These are phyloP conservation scores for Odontophorus gujanensis DNA, from an alignment of 2,113 vertebrate species.

Conservation along the genomic window DNA sequence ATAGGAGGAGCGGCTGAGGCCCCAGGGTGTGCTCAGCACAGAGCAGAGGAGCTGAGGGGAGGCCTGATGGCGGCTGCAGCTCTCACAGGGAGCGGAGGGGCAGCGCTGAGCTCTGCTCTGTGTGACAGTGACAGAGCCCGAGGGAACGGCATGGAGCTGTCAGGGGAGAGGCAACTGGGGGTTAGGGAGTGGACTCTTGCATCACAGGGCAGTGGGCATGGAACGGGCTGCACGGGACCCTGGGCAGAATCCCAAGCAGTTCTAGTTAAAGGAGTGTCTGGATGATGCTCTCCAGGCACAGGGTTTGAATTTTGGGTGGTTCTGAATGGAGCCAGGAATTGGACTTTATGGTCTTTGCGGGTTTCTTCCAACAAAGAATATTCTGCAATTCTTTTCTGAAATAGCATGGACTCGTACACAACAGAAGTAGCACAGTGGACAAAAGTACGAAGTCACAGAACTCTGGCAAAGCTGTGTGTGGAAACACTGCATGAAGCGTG, in stretches of 20 bases:
- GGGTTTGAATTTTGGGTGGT: background rate
- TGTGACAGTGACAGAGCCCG: background rate
- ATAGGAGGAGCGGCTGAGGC: background rate
- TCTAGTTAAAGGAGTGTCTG: background rate
- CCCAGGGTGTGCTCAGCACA: background rate
- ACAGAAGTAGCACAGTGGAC: accelerated
- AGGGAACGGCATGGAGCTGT: background rate
- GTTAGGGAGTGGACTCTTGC: background rate
- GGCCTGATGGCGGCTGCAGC: background rate
- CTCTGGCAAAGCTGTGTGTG: background rate
- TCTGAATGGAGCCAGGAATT: background rate
- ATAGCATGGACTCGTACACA: background rate
- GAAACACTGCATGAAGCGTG: background rate
- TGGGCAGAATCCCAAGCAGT: background rate
- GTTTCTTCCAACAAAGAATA: background rate
- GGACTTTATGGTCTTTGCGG: background rate
- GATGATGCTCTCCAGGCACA: background rate
- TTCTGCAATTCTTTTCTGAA: background rate
- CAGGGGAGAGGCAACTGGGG: background rate
- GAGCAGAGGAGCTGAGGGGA: background rate
- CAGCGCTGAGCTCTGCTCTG: background rate
- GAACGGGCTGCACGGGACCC: background rate
- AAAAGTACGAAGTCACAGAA: background rate
- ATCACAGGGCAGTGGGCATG: background rate
- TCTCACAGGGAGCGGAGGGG: background rate